A percentile compares a stretch with the other conserved stretches of the same genome.
Evolutionary conservation across 2,888 invertebrate genomes (phyloP).

Genomic region (Pedicia rivosa): DNA sequence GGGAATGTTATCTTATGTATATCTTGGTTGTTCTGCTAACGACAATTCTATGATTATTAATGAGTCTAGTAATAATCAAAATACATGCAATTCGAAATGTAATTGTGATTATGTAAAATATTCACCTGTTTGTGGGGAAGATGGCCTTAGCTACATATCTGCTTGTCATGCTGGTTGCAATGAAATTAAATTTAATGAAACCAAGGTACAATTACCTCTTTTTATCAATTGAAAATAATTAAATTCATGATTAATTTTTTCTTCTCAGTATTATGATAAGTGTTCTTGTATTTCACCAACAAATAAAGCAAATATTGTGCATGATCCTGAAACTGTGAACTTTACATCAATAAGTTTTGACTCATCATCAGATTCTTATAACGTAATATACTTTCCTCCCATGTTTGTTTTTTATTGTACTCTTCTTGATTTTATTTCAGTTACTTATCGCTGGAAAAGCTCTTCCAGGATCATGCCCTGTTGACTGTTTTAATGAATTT

Average conservation of each 20-base stretch:
- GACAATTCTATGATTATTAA: slow-evolving; percentile 31
- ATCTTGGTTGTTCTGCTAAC: slow-evolving; percentile 47
- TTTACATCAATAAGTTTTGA: too few relatives aligned
- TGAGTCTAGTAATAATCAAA: slow-evolving; percentile 12
- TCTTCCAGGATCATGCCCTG: slow-evolving; percentile 36
- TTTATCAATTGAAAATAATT: too few relatives aligned
- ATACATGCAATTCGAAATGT: slow-evolving; percentile 45
- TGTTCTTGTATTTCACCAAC: slow-evolving; percentile 9
- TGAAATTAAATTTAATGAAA: too few relatives aligned
- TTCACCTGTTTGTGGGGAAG: slow-evolving; percentile 53
- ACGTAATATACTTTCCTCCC: too few relatives aligned
- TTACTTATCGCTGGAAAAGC: slow-evolving; percentile 34
- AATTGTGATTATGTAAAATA: slow-evolving; percentile 54
- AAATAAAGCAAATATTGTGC: too few relatives aligned
- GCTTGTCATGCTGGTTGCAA: slow-evolving; percentile 68
- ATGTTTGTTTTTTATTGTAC: too few relatives aligned
- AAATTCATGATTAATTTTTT: too few relatives aligned
- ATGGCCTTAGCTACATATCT: slow-evolving; percentile 53
- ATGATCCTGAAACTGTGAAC: too few relatives aligned
- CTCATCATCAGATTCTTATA: too few relatives aligned
- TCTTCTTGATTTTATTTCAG: too few relatives aligned
- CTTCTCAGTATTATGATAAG: too few relatives aligned
- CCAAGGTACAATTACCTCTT: too few relatives aligned
- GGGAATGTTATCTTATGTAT: slow-evolving; percentile 46
- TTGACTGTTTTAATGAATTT: slow-evolving; percentile 40